Evolutionary conservation across 92 coral and sea anemone species (phyloP).

Genomic region (Anthopleura xanthogrammica): DNA sequence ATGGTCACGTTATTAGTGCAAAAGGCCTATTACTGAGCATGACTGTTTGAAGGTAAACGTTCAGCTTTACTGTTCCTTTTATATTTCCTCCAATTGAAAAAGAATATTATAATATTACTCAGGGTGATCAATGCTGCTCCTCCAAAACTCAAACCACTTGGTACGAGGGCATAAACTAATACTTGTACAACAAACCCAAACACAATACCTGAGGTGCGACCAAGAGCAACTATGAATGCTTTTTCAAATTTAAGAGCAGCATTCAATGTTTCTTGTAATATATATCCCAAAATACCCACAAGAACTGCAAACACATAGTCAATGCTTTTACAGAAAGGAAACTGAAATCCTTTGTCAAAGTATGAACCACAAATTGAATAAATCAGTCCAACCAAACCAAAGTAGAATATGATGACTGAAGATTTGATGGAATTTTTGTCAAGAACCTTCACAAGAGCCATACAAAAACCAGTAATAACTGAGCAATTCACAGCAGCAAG

Average conservation of each 20-base stretch:
- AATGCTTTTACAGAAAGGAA: conserved; percentile 19
- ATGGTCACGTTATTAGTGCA: too few species aligned
- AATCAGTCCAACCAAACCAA: conserved; percentile 6
- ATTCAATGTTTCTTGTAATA: neutral
- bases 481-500: conserved; percentile 13
- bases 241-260: conserved; percentile 3
- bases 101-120: neutral
- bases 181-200: neutral
- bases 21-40: too few species aligned
- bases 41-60: too few species aligned
- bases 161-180: neutral
- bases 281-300: neutral
- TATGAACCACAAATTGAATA: conserved; percentile 15
- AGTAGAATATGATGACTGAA: conserved; percentile 4
- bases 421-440: neutral
- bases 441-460: neutral
- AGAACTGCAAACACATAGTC: conserved; percentile 12
- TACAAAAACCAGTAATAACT: neutral
- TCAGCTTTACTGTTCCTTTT: neutral
- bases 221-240: conserved; percentile 17
- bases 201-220: conserved; percentile 10
- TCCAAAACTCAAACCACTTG: neutral
- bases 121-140: neutral
- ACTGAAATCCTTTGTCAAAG: conserved; percentile 25
- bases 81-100: neutral